Evolutionary conservation across 2,113 vertebrate species (phyloP).

Genomic region (Dromaius novaehollandiae): DNA sequence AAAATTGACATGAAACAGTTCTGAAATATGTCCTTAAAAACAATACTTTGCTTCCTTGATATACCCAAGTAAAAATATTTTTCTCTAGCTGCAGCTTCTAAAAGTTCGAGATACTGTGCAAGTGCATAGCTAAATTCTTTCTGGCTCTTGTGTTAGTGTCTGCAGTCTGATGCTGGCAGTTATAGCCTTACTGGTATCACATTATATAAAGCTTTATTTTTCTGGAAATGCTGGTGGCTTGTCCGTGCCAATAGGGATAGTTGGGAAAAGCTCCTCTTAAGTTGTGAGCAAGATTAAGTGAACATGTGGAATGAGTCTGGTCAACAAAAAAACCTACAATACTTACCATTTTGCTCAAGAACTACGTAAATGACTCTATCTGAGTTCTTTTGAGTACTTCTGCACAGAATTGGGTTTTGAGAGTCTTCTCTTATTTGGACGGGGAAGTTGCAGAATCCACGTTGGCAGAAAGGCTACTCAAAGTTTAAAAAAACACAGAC

Average conservation of each 20-base stretch:
- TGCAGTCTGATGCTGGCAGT: neutral
- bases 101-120: neutral
- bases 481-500: too few species aligned
- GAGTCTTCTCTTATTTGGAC: neutral
- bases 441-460: neutral
- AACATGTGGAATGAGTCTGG: neutral
- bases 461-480: neutral
- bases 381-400: neutral
- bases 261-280: neutral
- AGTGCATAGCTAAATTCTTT: neutral
- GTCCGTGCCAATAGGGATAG: neutral
- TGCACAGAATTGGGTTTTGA: neutral
- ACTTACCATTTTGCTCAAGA: neutral
- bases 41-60: neutral
- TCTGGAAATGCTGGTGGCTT: neutral
- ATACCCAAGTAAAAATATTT: neutral
- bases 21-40: neutral
- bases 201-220: neutral
- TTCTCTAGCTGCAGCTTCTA: neutral
- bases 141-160: neutral
- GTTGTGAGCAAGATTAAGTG: neutral
- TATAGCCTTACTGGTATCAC: too few species aligned
- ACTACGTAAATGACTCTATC: neutral
- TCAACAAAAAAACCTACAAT: neutral
- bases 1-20: neutral